These are phyloP conservation scores for Hirtodrosophila trivittata DNA, from an alignment of 2,888 invertebrate species.

Conservation along the genomic window DNA sequence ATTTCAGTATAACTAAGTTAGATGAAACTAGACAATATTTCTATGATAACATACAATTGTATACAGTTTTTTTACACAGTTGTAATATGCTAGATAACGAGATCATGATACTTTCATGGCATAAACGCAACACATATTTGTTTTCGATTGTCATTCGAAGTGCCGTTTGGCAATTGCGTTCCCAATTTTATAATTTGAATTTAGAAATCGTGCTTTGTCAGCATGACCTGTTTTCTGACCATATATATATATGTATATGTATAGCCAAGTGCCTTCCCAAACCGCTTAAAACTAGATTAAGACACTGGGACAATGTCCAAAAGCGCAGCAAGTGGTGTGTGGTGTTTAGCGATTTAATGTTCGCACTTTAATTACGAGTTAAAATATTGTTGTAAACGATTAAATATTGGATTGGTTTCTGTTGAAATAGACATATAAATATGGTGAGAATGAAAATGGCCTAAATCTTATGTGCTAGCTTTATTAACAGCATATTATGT, in stretches of 20 bases:
- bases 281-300: conserved; percentile 8
- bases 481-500: conserved; percentile 26
- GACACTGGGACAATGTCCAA: background rate
- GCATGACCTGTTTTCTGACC: conserved; percentile 19
- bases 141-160: too few species aligned
- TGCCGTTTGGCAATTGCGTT: too few species aligned
- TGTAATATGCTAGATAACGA: too few species aligned
- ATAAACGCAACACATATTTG: too few species aligned
- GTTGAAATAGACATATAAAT: conserved; percentile 17
- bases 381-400: background rate
- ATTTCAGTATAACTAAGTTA: too few species aligned
- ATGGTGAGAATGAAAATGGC: conserved; percentile 38
- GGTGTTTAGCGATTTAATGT: too few species aligned
- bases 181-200: too few species aligned
- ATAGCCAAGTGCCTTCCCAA: background rate
- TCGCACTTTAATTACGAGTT: too few species aligned
- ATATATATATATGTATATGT: background rate
- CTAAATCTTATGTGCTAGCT: conserved; percentile 38
- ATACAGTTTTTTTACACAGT: too few species aligned
- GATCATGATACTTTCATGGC: too few species aligned
- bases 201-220: conserved; percentile 31
- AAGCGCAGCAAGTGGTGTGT: background rate
- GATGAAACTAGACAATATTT: too few species aligned
- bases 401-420: conserved; percentile 25
- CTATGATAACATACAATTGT: too few species aligned